Base-by-base conservation (phyloP, 2,888 invertebrate genomes). In the Allophyes oxyacanthae region DNA sequence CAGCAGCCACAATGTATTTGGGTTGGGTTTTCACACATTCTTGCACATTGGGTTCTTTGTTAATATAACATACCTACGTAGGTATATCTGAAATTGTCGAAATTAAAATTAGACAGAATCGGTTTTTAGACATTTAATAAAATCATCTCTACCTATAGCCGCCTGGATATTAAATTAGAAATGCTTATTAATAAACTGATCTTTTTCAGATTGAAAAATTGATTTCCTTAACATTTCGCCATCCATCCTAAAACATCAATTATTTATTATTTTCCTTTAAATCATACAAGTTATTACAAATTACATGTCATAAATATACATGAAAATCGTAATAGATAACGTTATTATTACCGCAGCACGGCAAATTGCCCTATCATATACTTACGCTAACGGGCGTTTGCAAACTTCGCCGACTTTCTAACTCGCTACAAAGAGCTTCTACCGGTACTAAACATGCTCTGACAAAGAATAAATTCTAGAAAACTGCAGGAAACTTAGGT, bases 341-440 rank as follows among this genome's bases (percentile, higher is more conserved):
- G 51, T 57, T 66, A 67, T 74, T 75, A 67, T 67, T 66, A 64
- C 54, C 41, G 46, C 56, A 61, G 69, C 45, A 41, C 40, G 57
- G 73, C 74, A 72, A 69, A 69, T 71, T 77, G 76, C 71, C 67
- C 73, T 71, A 75, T 75, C 73, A 75, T 77, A 67, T 72, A 72
- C 69, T 71, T 70, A 69, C 64, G 66, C 69, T 67, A 72, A 68
- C 75, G 73, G 65, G 67, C 61, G 65, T 62, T 67, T 50, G 50
- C 48, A 63, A 83, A 83, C 78, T 81, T 82, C 61, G 48, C 70
- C 64, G 64, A 78, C 75, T 73, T 69, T 69, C 56, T 69, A 78
- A 84, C 78, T 81, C 78, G 62, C 62, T 75, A 76, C 76, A 77
- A 73, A 72, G 75, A 74, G 74, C 70, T 72, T 57, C 66, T 65